Conservation (phyloP, 2,888 invertebrate species). For the Drosophila nr. fundita region DNA sequence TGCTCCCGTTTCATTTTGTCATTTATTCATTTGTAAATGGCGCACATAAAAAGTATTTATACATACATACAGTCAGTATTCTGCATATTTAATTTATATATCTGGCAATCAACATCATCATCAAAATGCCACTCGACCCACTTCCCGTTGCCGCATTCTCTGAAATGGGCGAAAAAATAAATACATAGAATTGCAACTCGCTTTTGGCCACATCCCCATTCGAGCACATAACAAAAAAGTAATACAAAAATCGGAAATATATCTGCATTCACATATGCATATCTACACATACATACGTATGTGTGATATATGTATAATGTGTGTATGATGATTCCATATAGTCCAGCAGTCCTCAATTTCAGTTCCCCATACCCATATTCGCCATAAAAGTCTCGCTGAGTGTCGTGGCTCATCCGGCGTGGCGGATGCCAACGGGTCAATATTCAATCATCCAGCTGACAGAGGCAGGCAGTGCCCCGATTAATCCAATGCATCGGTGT, state of each 20-base stretch:
- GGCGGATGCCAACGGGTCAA: conserved; percentile 37
- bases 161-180: conserved; percentile 51
- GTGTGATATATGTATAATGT: neutral
- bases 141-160: conserved; percentile 5
- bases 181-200: conserved; percentile 52
- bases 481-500: conserved; percentile 91
- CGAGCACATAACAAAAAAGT: conserved; percentile 17
- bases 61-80: conserved; percentile 43
- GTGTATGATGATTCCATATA: conserved; percentile 25
- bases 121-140: conserved; percentile 62
- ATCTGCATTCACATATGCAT: conserved; percentile 41
- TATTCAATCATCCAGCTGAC: conserved; percentile 87
- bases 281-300: neutral
- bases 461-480: conserved; percentile 91
- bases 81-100: conserved; percentile 79
- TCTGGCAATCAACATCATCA: conserved; percentile 75
- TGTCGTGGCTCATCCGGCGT: conserved; percentile 44
- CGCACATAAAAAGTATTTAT: conserved; percentile 64
- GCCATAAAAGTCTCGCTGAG: conserved; percentile 27
- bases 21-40: conserved; percentile 78
- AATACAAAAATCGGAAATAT: conserved; percentile 56
- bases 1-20: conserved; percentile 57
- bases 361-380: conserved; percentile 19
- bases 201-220: conserved; percentile 38
- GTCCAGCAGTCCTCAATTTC: conserved; percentile 31